Evolutionary conservation across 2,888 invertebrate species (phyloP).

Genomic region (Lasioglossum morio): DNA sequence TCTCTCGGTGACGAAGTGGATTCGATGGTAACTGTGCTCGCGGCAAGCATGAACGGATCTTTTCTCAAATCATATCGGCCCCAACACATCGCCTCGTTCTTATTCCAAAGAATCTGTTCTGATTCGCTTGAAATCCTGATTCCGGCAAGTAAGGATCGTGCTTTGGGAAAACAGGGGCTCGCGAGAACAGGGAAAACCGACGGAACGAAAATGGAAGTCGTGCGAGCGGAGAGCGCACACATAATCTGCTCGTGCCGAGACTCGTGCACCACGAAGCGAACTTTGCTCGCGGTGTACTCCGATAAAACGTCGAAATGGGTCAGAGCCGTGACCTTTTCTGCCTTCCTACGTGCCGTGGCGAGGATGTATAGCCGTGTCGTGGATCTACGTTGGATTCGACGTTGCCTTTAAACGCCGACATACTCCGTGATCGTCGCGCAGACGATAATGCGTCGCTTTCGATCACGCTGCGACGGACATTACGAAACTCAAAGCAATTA

Average conservation of each 20-base stretch:
- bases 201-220: slow-evolving; percentile 39
- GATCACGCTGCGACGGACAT: slow-evolving; percentile 21
- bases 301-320: slow-evolving; percentile 82
- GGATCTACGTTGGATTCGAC: slow-evolving; percentile 28
- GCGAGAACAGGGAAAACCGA: slow-evolving; percentile 11
- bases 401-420: slow-evolving; percentile 22
- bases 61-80: background rate
- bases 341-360: slow-evolving; percentile 63
- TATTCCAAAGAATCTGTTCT: background rate
- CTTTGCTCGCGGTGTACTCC: slow-evolving; percentile 77
- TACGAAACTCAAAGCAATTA: slow-evolving; percentile 32
- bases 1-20: background rate
- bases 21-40: slow-evolving; percentile 11
- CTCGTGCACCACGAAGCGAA: slow-evolving; percentile 68
- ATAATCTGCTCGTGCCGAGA: slow-evolving; percentile 36
- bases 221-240: background rate
- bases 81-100: background rate
- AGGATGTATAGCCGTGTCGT: slow-evolving; percentile 36
- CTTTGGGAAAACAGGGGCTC: too few relatives aligned
- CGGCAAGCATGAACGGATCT: background rate
- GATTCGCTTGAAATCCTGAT: background rate
- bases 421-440: slow-evolving; percentile 15
- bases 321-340: slow-evolving; percentile 82
- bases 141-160: background rate
- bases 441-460: slow-evolving; percentile 27